These are phyloP conservation scores for Falcaria lacertinaria DNA, from an alignment of 2,888 invertebrate genomes.

Conservation along the genomic window DNA sequence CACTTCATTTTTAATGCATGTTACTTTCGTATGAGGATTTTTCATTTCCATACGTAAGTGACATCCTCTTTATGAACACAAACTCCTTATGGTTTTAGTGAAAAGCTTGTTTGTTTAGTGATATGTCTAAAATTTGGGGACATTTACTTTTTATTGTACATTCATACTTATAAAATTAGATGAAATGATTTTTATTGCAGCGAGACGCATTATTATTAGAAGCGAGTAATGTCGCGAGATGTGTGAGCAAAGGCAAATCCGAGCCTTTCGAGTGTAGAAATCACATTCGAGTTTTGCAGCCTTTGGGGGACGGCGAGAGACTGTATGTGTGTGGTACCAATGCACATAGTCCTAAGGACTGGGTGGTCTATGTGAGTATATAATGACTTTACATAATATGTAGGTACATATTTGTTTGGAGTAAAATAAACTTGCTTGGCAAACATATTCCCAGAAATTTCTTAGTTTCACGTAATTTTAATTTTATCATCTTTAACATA, in stretches of 20 bases:
- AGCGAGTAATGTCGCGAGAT: conserved; percentile 80
- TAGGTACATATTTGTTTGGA: neutral
- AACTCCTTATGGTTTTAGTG: conserved; percentile 28
- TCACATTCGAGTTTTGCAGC: conserved; percentile 82
- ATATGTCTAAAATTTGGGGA: conserved; percentile 12
- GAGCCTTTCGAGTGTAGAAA: conserved; percentile 83
- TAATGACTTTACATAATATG: neutral
- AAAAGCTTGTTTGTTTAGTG: conserved; percentile 20
- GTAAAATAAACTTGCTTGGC: too few relatives aligned
- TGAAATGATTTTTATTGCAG: conserved; percentile 41
- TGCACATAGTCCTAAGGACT: conserved; percentile 82
- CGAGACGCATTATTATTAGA: conserved; percentile 78
- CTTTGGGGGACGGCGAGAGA: conserved; percentile 81
- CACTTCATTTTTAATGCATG: conserved; percentile 44
- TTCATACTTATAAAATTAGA: too few relatives aligned
- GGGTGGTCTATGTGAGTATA: conserved; percentile 80
- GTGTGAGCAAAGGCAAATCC: conserved; percentile 82
- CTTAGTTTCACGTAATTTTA: too few relatives aligned
- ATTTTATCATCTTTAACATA: neutral
- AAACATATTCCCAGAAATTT: too few relatives aligned
- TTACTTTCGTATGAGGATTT: conserved; percentile 40
- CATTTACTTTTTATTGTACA: too few relatives aligned
- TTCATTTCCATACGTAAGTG: conserved; percentile 50
- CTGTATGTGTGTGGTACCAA: conserved; percentile 83
- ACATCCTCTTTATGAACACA: conserved; percentile 48